phyloP scores from a whole-genome alignment of 2,113 vertebrate genomes.

The Turnix velox region DNA sequence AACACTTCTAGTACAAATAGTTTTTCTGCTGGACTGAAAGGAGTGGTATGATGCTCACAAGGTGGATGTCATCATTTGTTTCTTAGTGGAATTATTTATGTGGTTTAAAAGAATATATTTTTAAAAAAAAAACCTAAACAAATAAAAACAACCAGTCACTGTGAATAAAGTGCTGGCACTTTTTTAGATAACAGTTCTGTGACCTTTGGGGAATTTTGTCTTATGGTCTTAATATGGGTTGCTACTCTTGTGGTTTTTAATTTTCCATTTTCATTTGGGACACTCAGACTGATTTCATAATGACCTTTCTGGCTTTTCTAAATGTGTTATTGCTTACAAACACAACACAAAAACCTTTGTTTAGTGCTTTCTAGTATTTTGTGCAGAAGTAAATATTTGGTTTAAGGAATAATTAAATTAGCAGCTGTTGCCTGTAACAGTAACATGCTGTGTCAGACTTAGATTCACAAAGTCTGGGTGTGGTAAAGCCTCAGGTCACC shows the following conservation, averaged over 20 bases:
- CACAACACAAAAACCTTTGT: background rate
- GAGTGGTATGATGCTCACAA: background rate
- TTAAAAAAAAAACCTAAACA: too few relatives aligned
- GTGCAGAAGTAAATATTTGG: background rate
- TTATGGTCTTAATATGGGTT: background rate
- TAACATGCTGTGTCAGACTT: background rate
- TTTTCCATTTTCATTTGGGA: background rate
- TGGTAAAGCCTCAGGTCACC: background rate
- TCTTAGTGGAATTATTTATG: background rate
- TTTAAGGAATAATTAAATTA: slow-evolving; percentile 8
- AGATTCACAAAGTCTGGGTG: background rate
- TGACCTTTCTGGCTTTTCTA: background rate
- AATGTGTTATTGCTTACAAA: background rate
- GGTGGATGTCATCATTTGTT: background rate
- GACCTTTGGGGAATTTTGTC: slow-evolving; percentile 1
- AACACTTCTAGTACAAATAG: background rate
- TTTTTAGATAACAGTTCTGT: background rate
- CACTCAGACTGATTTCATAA: background rate
- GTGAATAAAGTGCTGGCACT: background rate
- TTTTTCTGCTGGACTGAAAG: background rate
- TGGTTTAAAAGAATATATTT: background rate
- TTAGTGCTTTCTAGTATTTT: background rate
- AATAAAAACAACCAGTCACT: background rate
- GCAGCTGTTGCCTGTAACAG: background rate
- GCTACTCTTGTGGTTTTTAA: background rate